Conservation (phyloP, 2,888 invertebrate genomes). For the Microctonus aethiopoides region DNA sequence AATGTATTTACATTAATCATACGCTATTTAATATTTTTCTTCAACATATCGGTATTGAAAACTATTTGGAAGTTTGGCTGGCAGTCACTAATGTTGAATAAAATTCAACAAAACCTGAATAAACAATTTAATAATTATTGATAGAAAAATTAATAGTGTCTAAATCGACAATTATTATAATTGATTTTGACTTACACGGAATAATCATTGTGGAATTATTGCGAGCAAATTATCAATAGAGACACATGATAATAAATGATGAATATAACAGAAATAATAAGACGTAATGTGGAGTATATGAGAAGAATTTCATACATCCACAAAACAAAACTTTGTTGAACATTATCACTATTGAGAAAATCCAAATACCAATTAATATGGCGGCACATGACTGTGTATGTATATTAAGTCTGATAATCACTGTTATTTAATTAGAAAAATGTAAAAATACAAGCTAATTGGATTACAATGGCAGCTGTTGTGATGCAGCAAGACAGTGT, state of each 20-base stretch:
- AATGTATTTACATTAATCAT: too few species aligned
- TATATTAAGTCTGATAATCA: background rate
- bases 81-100: too few species aligned
- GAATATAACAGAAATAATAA: constrained; percentile 51
- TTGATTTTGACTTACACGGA: background rate
- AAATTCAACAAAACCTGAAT: too few species aligned
- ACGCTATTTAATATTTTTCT: too few species aligned
- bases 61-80: too few species aligned
- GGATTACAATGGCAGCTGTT: too few species aligned
- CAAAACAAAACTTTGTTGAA: constrained; percentile 42
- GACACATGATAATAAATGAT: constrained; percentile 58
- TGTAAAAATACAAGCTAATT: too few species aligned
- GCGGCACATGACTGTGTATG: constrained; percentile 33
- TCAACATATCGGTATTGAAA: too few species aligned
- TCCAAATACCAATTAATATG: constrained; percentile 29
- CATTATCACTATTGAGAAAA: constrained; percentile 38
- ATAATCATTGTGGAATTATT: background rate
- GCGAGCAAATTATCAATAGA: constrained; percentile 51
- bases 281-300: constrained; percentile 48
- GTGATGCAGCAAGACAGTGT: too few species aligned
- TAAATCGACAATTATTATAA: too few species aligned
- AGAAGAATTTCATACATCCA: constrained; percentile 50
- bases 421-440: too few species aligned
- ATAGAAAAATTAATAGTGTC: background rate
- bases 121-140: too few species aligned